Base-by-base conservation (phyloP, 2,113 vertebrate species). In the Petrocephalus zakoni region DNA sequence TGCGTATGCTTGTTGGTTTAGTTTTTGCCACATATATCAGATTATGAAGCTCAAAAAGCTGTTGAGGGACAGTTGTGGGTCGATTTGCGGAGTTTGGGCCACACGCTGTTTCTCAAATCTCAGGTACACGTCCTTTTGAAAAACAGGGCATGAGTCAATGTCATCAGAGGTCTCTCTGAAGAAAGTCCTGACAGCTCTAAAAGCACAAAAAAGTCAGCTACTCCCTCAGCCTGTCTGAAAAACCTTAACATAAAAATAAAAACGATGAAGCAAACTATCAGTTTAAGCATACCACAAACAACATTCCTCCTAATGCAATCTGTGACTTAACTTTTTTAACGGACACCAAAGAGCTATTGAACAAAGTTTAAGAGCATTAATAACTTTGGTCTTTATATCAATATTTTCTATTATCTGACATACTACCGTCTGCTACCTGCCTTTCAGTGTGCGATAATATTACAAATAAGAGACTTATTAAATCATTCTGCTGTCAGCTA, bases 321-420 rank as follows among this genome's bases (percentile, higher is more conserved):
- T 85, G 6, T 6, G 25, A 11, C 49, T 29, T 52, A 10, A 53
- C 46, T 53, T 85, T 13, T 52, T 53, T 34, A n/a, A 55, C n/a
- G 22, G 21, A 4, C 4, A 13, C 84, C 34, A 22, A 52, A 34
- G n/a, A 53, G n/a, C 22, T 22, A n/a, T 85, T 53, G 25, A 19
- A 19, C 5, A 55, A 85, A 85, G n/a, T 49, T 85, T 85, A 15
- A n/a, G 49, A 83, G 81, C 81, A 83, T 49, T n/a, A 83, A 83
- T n/a, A n/a, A 83, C 72, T 19, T 42, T 22, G 34, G 17, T 37
- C 19, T 83, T 46, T 49, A n/a, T 83, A 11, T 83, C 37, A 83
- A 46, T 22, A 46, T 46, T 83, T 83, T 83, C 42, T 21, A 49
- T 42, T 83, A 42, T 42, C 81, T 49, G 2, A 15, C 81, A 49